Evolutionary conservation across 2,797 vertebrate genomes (phyloP).

Genomic region (Sitta carolinensis): DNA sequence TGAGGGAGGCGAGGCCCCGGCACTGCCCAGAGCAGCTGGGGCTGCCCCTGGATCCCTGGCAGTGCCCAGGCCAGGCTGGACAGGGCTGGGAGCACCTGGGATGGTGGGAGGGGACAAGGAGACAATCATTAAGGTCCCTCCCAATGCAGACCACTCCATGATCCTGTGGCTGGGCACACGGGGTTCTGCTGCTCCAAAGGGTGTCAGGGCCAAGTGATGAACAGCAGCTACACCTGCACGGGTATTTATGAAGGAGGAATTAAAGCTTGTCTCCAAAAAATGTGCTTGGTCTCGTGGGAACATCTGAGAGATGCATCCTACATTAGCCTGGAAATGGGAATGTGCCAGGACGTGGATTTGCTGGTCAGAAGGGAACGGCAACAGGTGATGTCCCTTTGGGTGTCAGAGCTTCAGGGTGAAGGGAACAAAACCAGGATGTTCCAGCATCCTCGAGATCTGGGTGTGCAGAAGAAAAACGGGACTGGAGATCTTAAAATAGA

Average conservation of each 20-base stretch:
- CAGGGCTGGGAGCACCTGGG: neutral
- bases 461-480: neutral
- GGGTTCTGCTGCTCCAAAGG: neutral
- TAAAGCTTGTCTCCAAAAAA: neutral
- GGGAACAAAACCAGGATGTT: neutral
- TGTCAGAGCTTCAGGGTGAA: neutral
- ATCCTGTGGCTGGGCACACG: fast-evolving
- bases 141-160: neutral
- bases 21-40: neutral
- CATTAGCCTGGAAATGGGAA: neutral
- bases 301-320: neutral
- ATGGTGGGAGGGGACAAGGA: fast-evolving
- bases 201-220: fast-evolving
- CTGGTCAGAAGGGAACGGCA: neutral
- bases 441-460: neutral
- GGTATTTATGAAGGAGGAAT: neutral
- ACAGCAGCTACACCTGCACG: fast-evolving
- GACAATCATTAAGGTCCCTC: neutral
- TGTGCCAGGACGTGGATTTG: neutral
- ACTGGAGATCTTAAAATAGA: neutral
- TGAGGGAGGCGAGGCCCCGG: neutral
- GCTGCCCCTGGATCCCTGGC: neutral
- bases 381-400: neutral
- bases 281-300: neutral
- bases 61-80: neutral